Evolutionary conservation across 2,797 vertebrate species (phyloP), one percentile per base, ranked within the genome.

Genomic region (Anas flavirostris): DNA sequence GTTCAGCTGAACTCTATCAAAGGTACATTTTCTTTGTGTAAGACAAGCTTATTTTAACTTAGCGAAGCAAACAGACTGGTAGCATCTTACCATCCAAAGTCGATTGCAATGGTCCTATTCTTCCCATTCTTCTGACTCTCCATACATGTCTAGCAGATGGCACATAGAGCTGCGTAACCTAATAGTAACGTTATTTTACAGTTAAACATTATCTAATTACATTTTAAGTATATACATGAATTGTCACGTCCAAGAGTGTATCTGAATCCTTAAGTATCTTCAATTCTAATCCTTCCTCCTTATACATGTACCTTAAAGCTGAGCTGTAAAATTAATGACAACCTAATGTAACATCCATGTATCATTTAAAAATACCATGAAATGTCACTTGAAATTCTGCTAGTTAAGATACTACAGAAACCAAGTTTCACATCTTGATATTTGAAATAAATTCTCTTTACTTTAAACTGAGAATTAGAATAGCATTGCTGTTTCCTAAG

Each of bases 111-210:
- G 99, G 99, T 69, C 99, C 99, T 18, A 99, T 99, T 80, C 99
- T 98, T 13, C 99, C 99, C 99, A 99, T 99, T 93, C 99, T 98
- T 75, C 99, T 98, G 52, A 98, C 98, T 91, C 99, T 98, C 99
- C 99, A 99, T 31, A 99, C 98, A 0, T 99, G 98, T 91, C 99
- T 98, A 33, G 99, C 99, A 0, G 99, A 99, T 1, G 99, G 99
- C 55, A 99, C 99, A 5, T 99, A 99, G 59, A 99, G 98, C 96
- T 99, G 99, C 1, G 99, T 99, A 94, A 99, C 99, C 99, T 99
- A 94, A 16, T 8, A 91, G 84, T 18, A 92, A 76, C 21, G 81
- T 44, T 16, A 86, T 33, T 66, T 79, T 62, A 73, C 31, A 83
- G 41, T 80, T 94, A 91, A 91, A 62, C 15, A 53, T 50, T 23